Evolutionary conservation across 2,888 invertebrate genomes (phyloP), one percentile per base, ranked within the genome.

Genomic region (Drosophila robusta): DNA sequence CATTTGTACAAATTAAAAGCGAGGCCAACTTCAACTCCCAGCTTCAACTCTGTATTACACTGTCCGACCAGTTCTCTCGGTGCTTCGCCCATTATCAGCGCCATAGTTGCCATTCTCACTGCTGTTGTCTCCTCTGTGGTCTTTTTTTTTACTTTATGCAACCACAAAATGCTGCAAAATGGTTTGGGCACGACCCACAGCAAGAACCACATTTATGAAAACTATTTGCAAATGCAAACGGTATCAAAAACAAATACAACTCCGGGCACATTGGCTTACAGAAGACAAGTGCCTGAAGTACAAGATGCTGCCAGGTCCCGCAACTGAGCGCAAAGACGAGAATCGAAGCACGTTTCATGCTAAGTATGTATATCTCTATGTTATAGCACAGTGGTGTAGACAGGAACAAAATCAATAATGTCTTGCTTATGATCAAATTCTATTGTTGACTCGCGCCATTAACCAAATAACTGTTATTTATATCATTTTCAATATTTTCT

Each of bases 1-100:
- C 68, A 60, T 71, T 75, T 65, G 56, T 61, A 63, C 63, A 88
- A 84, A 84, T 80, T 87, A 78, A 74, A 88, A 74, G 70, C 58
- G 55, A 73, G 68, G 75, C 58, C 42, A 61, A 50, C 54, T 52
- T 36, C 29, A 58, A 24, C 41, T 49, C 49, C 44, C 42, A 29
- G 38, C 34, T 24, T 18, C 36, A 34, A 12, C 12, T 34, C 34
- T 4, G 29, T 16, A 46, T 64, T 44, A 18, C 55, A 36, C 26
- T 36, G n/a, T 52, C 34, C 44, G 24, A 18, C 47, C 44, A 52
- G 32, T 41, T 41, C 0, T 22, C 16, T 12, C 24, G 42, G 55
- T 9, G 44, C 32, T 44, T 52, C 18, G 42, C 47, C 57, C 46
- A 63, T 52, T 49, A 58, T 44, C 63, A 54, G 34, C 9, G 39